Evolutionary conservation across 2,888 invertebrate genomes (phyloP), one percentile per base, ranked within the genome.

Genomic region (Zaprionus bogoriensis): DNA sequence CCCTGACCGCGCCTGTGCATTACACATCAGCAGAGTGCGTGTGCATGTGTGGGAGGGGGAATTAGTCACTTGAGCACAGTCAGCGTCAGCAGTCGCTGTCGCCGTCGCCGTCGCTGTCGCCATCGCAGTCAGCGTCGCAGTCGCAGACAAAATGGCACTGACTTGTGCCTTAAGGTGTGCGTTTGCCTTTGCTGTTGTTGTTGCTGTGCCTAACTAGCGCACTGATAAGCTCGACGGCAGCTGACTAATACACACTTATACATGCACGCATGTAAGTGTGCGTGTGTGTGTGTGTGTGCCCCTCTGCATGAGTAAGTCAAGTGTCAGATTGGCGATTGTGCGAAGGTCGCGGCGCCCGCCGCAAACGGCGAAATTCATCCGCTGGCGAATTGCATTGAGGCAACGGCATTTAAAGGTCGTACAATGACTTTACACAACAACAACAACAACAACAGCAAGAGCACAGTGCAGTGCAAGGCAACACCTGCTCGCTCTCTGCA

Each of bases 381-480:
- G 51, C 23, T 46, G 32, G 45, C 60, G 53, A 58, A 55, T 61
- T 66, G 51, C 67, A 82, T 65, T 80, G 58, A 80, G 64, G 44
- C 67, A 71, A 67, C 55, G 61, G 64, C 72, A 67, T 72, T 62
- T 72, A 78, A 78, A 78, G 82, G 82, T 81, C 75, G 78, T 62
- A 64, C 68, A 78, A 74, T 78, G 78, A 78, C 78, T 81, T 81
- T 68, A 57, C 17, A 38, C 59, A 67, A 19, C 67, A 53, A 52
- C 14, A 55, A 51, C 47, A 63, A 47, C 39, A 50, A 32, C 50
- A 32, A 25, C 14, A 45, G 22, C 23, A 30, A 17, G 23, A 45
- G 36, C 32, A 48, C n/a, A n/a, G n/a, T n/a, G 25, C 42, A 47
- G 20, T 50, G 67, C 67, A 66, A 61, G 61, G 54, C 72, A 67